phyloP scores from a whole-genome alignment of 2,888 invertebrate genomes.

The Pandemis cinnamomeana region DNA sequence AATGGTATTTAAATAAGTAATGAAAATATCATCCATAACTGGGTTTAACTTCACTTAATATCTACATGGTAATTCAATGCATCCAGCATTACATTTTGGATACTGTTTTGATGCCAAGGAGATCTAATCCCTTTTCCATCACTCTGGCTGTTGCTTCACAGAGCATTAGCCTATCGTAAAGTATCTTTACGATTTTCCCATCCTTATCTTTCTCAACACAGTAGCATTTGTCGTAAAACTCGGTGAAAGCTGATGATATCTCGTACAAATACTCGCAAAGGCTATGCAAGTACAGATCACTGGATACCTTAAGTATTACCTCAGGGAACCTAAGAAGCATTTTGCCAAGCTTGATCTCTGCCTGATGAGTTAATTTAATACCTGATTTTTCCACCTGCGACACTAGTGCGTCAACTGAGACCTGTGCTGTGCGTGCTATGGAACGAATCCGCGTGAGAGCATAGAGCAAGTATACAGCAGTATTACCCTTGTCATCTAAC shows the following conservation, averaged over 20 bases:
- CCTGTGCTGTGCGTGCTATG: conserved; percentile 91
- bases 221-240: conserved; percentile 99
- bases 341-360: conserved; percentile 98
- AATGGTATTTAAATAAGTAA: conserved; percentile 40
- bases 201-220: conserved; percentile 96
- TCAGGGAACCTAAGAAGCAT: conserved; percentile 94
- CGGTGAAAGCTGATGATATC: conserved; percentile 95
- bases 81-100: conserved; percentile 90
- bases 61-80: too few species aligned
- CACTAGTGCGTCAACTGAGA: conserved; percentile 85
- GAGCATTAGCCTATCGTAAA: conserved; percentile 93
- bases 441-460: conserved; percentile 97
- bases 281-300: conserved; percentile 92
- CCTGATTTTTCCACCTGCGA: conserved; percentile 85
- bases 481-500: conserved; percentile 99
- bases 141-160: conserved; percentile 96
- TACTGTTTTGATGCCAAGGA: conserved; percentile 96
- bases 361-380: conserved; percentile 92
- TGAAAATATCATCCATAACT: conserved; percentile 37
- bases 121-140: conserved; percentile 93
- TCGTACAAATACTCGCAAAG: conserved; percentile 98
- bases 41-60: conserved; percentile 37
- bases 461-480: conserved; percentile 98
- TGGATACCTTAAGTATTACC: conserved; percentile 91
- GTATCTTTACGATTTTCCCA: conserved; percentile 92